Base-by-base conservation (phyloP, 2,797 vertebrate species). In the Amblyopsis hoosieri region DNA sequence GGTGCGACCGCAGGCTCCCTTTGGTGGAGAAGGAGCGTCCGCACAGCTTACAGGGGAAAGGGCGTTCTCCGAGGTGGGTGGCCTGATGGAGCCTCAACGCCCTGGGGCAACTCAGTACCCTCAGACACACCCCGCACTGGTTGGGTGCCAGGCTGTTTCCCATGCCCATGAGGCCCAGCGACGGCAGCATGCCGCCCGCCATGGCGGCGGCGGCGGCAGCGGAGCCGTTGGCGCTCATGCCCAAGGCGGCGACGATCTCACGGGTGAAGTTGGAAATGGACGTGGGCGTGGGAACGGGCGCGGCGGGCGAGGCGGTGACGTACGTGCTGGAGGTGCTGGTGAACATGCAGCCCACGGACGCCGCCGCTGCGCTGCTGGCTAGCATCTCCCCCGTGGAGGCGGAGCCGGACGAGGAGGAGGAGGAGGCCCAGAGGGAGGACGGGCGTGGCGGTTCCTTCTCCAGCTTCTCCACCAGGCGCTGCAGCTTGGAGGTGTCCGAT, bases 21-120 rank as follows among this genome's bases (percentile, higher is more conserved):
- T 95, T 94, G 49, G 95, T 97, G 57, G 95, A 96, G 70, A 96
- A 97, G 55, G 96, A 96, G 45, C 96, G 89, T 10, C 95, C 95
- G 61, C 95, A 96, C 64, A 95, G 90, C 75, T 96, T 96, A 87
- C 96, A 97, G 45, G 95, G 95, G 87, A 96, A 96, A 23, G 95
- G 96, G 4, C 95, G 89, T 75, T 97, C 96, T 12, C 96, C 95
- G 11, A 95, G 93, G 60, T 97, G 95, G 5, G 96, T 95, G 57
- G 95, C 94, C 37, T 96, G 95, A 82, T 96, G 96, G 52, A 97
- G 87, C 57, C 94, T 93, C 10, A 97, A 86, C 0, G 96, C 96
- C 60, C 95, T 91, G 17, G 96, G 95, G 72, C 95, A 96, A 78
- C 95, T 96, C 71, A 96, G 82, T 23, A 96, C 94, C 8, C 95